Base-by-base conservation (phyloP, 2,888 invertebrate species). In the Alsophila aescularia region DNA sequence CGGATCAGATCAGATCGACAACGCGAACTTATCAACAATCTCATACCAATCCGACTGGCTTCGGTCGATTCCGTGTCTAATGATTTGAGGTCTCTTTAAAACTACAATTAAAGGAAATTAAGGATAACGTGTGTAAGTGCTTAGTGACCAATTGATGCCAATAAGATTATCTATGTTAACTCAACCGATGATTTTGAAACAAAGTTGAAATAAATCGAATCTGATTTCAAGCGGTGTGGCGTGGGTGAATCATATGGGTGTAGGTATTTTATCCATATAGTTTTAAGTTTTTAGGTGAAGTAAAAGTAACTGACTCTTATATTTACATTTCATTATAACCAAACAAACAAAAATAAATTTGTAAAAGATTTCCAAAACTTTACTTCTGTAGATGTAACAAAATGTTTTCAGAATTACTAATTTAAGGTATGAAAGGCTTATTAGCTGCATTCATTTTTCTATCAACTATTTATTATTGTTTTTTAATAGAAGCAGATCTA, bases 151-250 rank as follows among this genome's bases (percentile, higher is more conserved):
- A 40, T 29, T 42, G 35, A 61, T 58, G 60, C 55, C 52, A 62
- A 56, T 44, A 62, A 48, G 57, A 49, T 50, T 58, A 63, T 50
- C 48, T 57, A 58, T 35, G 51, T 66, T 53, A 58, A 60, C 60
- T 66, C 60, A 60, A 67, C 69, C 62, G 66, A 69, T 70, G 63
- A 55, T 61, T 64, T 63, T 52, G n/a, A 68, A 62, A 67, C 44
- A 60, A 70, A 52, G 52, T 45, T 58, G 62, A 41, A 60, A 52
- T 54, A 62, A 55, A 57, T 63, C 70, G 68, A 67, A 59, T 52
- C 61, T 58, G 56, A 67, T 55, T 61, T 64, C 58, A 49, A 50
- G 36, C 51, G 67, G 65, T 55, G 63, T 55, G 62, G 60, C 57
- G 61, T 68, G 69, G 73, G 73, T 68, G 58, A 32, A 42, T 13